Evolutionary conservation across 2,113 vertebrate species (phyloP), one percentile per base, ranked within the genome.

Genomic region (Bos taurus): DNA sequence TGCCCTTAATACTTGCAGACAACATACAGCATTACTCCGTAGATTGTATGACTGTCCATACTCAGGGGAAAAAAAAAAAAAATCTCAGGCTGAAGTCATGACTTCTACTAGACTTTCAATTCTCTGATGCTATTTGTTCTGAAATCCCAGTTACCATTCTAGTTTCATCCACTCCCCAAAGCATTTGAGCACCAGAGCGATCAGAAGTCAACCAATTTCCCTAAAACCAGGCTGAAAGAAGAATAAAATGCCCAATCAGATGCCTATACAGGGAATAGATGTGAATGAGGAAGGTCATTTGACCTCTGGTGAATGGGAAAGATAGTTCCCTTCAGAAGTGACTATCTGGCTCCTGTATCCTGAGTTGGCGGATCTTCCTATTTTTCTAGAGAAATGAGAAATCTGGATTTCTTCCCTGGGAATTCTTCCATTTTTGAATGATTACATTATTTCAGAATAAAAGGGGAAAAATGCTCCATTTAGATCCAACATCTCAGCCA

Each of bases 391-490:
- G 36, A 95, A 82, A 88, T 50, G 43, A 78, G 50, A 86, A 74
- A 80, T 46, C 67, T 91, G 50, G 26, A 80, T 62, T 52, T 97
- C 43, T 91, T 86, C 26, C 56, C 25, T 78, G 46, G 56, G 5
- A 90, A 92, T 64, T 95, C 30, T 86, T 26, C n/a, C 80, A 36
- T 30, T 33, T 88, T 93, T 59, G 40, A 83, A 90, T 3, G 10
- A 50, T 74, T 48, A 60, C 40, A 67, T 62, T 82, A 85, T 85
- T 94, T 92, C 56, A 17, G 90, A 83, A 67, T 60, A 80, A 82
- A 94, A 77, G 25, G 13, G 57, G 17, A 5, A 14, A 50, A 87
- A 21, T 30, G 54, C 17, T 57, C 15, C 30, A 9, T 48, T 80
- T 74, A 54, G 85, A 93, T 5, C 5, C 67, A 78, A 33, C 17